Evolutionary conservation across 2,113 vertebrate genomes (phyloP), one percentile per base, ranked within the genome.

Genomic region (Malurus elegans): DNA sequence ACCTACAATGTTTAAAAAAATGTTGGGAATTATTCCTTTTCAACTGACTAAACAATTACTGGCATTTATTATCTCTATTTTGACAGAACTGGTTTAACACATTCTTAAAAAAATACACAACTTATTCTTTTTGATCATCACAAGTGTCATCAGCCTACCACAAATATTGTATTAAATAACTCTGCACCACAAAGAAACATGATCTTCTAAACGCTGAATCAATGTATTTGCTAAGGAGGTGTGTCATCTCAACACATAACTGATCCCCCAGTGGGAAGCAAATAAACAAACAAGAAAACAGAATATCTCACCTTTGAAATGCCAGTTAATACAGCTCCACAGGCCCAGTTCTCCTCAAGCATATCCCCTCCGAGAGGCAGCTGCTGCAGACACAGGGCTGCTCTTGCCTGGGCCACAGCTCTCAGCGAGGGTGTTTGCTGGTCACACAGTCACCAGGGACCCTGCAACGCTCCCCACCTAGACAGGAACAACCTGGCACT

Each of bases 61-160:
- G 44, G 48, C 60, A 86, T 54, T 64, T 91, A 71, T 75, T 88
- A 75, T 53, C 8, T 94, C 48, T 58, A 47, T 88, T 96, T 94
- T 95, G 94, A 93, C 88, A 96, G 85, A 97, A 95, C 93, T 90
- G 84, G 85, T 95, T 96, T 92, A 91, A 82, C 79, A 79, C 32
- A 75, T 61, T 93, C 70, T 90, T 90, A 11, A 86, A 72, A 75
- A 91, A 90, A 88, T 54, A 80, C 70, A 80, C 88, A 91, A 13
- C 62, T 90, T 92, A 86, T 57, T 88, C 67, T 93, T 86, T 93
- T 93, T 96, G 89, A 93, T 94, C 60, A 93, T 94, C 75, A 47
- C 67, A 64, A 67, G 28, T 89, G 70, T 86, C 85, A 94, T 84
- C 93, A 94, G 58, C 82, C 80, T 78, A 92, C 71, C 72, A 95